Conservation (phyloP, 2,113 vertebrate genomes). For the human (Homo sapiens) region DNA sequence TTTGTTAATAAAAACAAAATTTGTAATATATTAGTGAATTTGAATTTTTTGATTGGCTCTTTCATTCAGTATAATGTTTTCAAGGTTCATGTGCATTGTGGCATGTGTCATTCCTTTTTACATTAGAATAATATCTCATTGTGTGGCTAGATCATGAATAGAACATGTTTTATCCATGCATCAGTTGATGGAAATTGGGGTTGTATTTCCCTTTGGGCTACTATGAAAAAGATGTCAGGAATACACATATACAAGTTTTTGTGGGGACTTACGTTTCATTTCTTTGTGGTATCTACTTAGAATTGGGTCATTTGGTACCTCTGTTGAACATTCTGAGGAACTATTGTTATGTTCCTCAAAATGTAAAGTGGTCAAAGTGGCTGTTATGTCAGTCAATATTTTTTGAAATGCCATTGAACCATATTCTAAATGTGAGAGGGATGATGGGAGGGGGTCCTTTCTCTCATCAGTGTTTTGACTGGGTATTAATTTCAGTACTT, state of each 20-base stretch:
- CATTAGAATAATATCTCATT: accelerated
- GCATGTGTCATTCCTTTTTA: accelerated
- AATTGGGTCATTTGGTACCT: accelerated
- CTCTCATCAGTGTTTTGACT: background rate
- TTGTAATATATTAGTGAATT: too few species aligned
- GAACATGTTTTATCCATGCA: accelerated
- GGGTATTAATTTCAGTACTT: background rate
- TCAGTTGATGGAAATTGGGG: background rate
- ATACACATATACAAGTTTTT: accelerated
- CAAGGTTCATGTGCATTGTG: accelerated
- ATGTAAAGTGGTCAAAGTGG: background rate
- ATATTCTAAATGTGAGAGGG: background rate
- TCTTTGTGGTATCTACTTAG: background rate
- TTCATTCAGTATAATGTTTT: too few species aligned
- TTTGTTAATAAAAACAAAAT: background rate
- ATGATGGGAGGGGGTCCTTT: background rate
- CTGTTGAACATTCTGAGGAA: background rate
- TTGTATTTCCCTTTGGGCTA: background rate
- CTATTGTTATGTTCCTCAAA: too few species aligned
- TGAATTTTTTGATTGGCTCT: too few species aligned
- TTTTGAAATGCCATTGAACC: background rate
- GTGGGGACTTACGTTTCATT: background rate
- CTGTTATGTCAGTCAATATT: accelerated
- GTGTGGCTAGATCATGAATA: accelerated
- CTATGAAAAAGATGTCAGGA: accelerated